Percentiles rank a stretch among this genome's conserved stretches.
Conservation (phyloP, 2,113 vertebrate species). For the Platysteira castanea region DNA sequence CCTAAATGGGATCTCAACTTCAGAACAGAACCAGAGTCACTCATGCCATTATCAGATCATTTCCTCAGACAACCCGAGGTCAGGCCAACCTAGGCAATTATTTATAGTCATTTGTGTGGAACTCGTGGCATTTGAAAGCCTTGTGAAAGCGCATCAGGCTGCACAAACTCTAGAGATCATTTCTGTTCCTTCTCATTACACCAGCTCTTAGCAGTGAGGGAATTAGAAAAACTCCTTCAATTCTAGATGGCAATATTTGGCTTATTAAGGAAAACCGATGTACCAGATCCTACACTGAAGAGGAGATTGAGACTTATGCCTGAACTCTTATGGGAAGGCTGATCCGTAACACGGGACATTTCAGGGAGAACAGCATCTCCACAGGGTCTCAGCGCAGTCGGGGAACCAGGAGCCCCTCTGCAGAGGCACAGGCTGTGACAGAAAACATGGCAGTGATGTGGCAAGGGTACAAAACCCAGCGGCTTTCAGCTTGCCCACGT, state of each 20-base stretch:
- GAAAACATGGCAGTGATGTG: neutral
- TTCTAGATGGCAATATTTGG: neutral
- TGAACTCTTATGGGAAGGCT: neutral
- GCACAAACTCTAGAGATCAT: conserved; percentile 9
- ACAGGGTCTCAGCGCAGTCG: neutral
- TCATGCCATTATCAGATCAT: conserved; percentile 60
- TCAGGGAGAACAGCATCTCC: neutral
- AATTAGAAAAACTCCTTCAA: neutral
- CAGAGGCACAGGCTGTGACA: neutral
- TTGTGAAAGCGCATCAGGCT: neutral
- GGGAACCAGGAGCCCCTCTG: neutral
- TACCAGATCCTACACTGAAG: neutral
- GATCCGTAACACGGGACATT: rapidly evolving
- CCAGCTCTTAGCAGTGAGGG: neutral
- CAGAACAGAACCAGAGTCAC: conserved; percentile 49
- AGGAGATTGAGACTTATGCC: neutral
- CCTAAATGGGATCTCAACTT: conserved; percentile 36
- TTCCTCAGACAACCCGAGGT: conserved; percentile 52
- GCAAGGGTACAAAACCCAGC: neutral
- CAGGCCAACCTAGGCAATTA: conserved; percentile 65
- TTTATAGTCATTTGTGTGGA: conserved; percentile 58
- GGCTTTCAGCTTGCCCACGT: neutral
- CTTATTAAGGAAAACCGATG: neutral
- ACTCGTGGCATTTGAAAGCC: conserved; percentile 30
- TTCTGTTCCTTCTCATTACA: conserved; percentile 17